Conservation (phyloP, 2,888 invertebrate genomes). For the Apodemia mormo region DNA sequence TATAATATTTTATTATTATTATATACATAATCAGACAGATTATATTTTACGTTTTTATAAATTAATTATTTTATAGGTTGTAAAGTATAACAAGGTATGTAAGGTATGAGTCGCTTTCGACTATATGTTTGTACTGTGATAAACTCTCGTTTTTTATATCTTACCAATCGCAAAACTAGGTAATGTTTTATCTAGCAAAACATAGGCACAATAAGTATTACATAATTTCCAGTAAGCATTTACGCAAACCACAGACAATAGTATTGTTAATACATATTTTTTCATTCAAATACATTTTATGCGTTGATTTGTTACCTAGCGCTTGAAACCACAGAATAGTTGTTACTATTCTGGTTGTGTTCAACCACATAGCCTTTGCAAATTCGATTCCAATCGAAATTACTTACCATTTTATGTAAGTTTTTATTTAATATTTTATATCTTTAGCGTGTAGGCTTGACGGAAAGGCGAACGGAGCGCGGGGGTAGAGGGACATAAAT, state of each 20-base stretch:
- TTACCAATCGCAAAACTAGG: background rate
- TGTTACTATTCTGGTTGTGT: conserved; percentile 28
- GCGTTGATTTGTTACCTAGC: conserved; percentile 52
- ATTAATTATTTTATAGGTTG: too few relatives aligned
- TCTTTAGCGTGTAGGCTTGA: conserved; percentile 58
- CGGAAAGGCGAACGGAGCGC: conserved; percentile 52
- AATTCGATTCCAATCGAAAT: conserved; percentile 74
- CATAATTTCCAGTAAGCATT: conserved; percentile 1
- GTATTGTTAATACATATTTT: conserved; percentile 38
- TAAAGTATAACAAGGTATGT: too few relatives aligned
- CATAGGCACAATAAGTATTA: background rate
- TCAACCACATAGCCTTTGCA: conserved; percentile 59
- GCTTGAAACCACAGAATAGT: conserved; percentile 65
- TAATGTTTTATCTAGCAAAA: background rate
- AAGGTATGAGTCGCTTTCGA: too few relatives aligned
- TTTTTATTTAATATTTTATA: conserved; percentile 80
- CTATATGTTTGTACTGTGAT: too few relatives aligned
- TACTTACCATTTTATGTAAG: conserved; percentile 76
- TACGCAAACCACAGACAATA: conserved; percentile 18
- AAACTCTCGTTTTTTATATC: too few relatives aligned
- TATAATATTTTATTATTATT: too few relatives aligned
- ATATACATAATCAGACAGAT: too few relatives aligned
- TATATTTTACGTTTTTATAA: too few relatives aligned
- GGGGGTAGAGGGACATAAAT: conserved; percentile 77
- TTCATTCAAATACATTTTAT: conserved; percentile 48